Conservation (phyloP, 1,140 invertebrate species). For the Formica exsecta region DNA sequence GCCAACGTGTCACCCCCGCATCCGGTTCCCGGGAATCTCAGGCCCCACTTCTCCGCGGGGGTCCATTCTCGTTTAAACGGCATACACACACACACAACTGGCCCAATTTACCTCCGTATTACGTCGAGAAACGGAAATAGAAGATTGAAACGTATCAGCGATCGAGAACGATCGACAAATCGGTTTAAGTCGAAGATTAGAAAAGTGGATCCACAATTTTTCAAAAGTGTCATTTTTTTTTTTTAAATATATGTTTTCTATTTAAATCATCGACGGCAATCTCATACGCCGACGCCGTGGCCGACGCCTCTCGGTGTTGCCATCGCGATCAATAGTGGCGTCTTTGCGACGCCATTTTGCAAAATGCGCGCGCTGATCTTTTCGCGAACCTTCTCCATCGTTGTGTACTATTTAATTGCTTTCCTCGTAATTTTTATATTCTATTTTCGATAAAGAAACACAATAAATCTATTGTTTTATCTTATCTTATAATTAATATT, state of each 20-base stretch:
- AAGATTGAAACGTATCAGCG: not conserved
- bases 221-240: not conserved
- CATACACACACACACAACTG: not conserved
- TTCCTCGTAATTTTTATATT: not conserved
- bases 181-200: not conserved
- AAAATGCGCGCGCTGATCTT: slow-evolving; percentile 25
- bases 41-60: slow-evolving; percentile 21
- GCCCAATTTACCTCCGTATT: slow-evolving; percentile 20
- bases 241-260: not conserved
- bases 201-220: not conserved
- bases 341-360: slow-evolving; percentile 81
- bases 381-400: not conserved
- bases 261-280: not conserved
- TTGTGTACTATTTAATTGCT: not conserved
- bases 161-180: too few species aligned
- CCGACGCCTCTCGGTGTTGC: slow-evolving; percentile 79
- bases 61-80: not conserved
- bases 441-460: not conserved
- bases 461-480: not conserved
- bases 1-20: slow-evolving; percentile 56
- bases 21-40: slow-evolving; percentile 59
- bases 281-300: slow-evolving; percentile 61
- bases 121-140: not conserved
- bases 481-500: not conserved
- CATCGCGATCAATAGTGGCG: slow-evolving; percentile 83